Evolutionary conservation across 2,888 invertebrate species (phyloP).

Genomic region (Eurytoma californica): DNA sequence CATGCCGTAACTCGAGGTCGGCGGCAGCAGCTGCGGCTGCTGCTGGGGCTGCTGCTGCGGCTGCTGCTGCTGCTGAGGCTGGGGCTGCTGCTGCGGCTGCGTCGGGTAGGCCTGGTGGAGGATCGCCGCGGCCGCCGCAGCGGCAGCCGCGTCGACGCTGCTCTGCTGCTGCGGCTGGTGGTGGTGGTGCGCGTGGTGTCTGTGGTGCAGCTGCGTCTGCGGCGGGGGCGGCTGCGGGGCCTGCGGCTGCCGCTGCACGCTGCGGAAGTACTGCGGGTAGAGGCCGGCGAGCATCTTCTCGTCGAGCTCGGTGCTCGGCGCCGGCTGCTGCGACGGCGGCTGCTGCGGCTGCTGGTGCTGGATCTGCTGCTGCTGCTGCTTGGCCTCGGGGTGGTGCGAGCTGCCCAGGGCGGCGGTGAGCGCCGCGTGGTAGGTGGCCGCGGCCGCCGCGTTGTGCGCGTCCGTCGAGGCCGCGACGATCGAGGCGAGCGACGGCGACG

Average conservation of each 20-base stretch:
- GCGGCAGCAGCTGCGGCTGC: constrained; percentile 7
- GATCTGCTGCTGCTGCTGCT: constrained; percentile 56
- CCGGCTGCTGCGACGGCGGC: constrained; percentile 48
- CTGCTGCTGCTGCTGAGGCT: constrained; percentile 60
- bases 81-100: constrained; percentile 49
- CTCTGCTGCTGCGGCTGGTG: constrained; percentile 62
- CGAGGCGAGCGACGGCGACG: constrained; percentile 52
- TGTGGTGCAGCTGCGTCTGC: constrained; percentile 47
- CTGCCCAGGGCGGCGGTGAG: constrained; percentile 62
- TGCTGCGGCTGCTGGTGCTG: constrained; percentile 59
- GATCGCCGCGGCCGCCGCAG: neutral
- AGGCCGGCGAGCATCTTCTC: constrained; percentile 65
- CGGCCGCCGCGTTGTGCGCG: constrained; percentile 59
- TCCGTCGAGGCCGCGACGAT: constrained; percentile 50
- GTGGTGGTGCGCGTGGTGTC: constrained; percentile 50
- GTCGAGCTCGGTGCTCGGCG: constrained; percentile 57
- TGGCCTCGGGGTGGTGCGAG: constrained; percentile 60
- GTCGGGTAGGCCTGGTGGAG: constrained; percentile 55
- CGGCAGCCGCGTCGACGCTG: constrained; percentile 27
- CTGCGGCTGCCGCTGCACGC: constrained; percentile 68
- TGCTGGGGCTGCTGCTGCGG: constrained; percentile 58
- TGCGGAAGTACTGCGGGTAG: constrained; percentile 71
- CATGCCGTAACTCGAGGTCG: constrained; percentile 58
- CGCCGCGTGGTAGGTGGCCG: constrained; percentile 64
- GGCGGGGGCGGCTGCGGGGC: constrained; percentile 51